These are phyloP conservation scores for Zaprionus tsacasi DNA, from an alignment of 1,140 invertebrate species.

Conservation along the genomic window DNA sequence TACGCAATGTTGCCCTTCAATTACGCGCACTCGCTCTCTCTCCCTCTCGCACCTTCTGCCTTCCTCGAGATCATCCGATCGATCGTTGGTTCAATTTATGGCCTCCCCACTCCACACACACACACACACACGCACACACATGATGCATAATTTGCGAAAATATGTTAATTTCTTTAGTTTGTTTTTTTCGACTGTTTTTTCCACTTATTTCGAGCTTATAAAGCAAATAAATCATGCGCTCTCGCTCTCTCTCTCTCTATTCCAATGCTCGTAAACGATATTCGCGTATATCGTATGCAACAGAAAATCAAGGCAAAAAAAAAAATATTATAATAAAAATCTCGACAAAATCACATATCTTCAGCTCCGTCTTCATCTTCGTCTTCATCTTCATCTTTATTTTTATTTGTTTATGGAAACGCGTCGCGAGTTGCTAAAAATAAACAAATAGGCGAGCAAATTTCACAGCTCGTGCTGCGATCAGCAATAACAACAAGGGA, in stretches of 20 bases:
- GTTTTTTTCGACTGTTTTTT: conserved; percentile 24
- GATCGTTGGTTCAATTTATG: conserved; percentile 44
- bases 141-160: conserved; percentile 66
- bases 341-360: conserved; percentile 4
- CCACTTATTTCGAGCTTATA: neutral
- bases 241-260: neutral
- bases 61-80: conserved; percentile 22
- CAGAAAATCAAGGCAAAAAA: neutral
- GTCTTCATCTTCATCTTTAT: neutral
- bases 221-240: conserved; percentile 1
- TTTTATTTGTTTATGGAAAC: conserved; percentile 60
- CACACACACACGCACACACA: neutral
- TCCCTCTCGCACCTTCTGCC: neutral
- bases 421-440: conserved; percentile 63
- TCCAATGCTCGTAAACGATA: conserved; percentile 13
- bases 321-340: conserved; percentile 13
- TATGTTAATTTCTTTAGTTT: conserved; percentile 62
- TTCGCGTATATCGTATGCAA: neutral
- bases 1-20: conserved; percentile 6
- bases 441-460: conserved; percentile 61
- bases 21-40: neutral
- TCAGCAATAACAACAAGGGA: conserved; percentile 34
- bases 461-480: conserved; percentile 60
- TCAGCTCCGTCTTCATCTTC: neutral
- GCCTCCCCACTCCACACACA: conserved; percentile 20